phyloP scores from a whole-genome alignment of 2,113 vertebrate genomes.

The Hucho hucho region DNA sequence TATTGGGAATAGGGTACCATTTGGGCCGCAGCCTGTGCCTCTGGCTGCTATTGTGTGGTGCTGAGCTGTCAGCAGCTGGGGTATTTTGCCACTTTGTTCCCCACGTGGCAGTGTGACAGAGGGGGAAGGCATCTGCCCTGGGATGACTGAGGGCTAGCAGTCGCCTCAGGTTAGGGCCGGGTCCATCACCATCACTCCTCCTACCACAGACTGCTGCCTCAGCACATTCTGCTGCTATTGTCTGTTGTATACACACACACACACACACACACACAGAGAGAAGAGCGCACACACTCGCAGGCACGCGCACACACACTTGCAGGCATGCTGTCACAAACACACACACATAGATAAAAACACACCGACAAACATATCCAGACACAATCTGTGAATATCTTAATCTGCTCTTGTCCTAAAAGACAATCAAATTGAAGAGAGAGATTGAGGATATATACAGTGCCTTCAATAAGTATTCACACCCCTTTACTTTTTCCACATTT shows the following conservation, averaged over 20 bases:
- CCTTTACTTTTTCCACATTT: too few species aligned
- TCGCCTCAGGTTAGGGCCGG: constrained; percentile 44
- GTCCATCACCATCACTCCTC: constrained; percentile 20
- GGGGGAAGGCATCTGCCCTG: constrained; percentile 22
- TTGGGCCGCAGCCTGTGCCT: background rate
- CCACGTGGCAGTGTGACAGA: constrained; percentile 37
- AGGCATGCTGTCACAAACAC: constrained; percentile 8
- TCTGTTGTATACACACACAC: constrained; percentile 17
- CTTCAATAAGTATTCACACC: too few species aligned
- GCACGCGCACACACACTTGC: background rate
- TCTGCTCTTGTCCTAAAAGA: too few species aligned
- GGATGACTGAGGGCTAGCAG: constrained; percentile 9
- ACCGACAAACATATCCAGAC: background rate
- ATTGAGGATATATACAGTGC: too few species aligned
- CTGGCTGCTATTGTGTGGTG: background rate
- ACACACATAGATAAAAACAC: background rate
- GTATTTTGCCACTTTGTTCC: constrained; percentile 15
- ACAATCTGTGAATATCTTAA: background rate
- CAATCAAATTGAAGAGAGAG: too few species aligned
- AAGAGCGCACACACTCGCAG: background rate
- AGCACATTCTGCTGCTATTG: constrained; percentile 60
- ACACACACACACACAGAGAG: constrained; percentile 3
- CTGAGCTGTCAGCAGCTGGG: constrained; percentile 9
- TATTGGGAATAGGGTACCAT: too few species aligned
- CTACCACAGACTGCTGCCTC: constrained; percentile 36